Conservation (phyloP, 2,113 vertebrate genomes). For the Odobenus rosmarus region DNA sequence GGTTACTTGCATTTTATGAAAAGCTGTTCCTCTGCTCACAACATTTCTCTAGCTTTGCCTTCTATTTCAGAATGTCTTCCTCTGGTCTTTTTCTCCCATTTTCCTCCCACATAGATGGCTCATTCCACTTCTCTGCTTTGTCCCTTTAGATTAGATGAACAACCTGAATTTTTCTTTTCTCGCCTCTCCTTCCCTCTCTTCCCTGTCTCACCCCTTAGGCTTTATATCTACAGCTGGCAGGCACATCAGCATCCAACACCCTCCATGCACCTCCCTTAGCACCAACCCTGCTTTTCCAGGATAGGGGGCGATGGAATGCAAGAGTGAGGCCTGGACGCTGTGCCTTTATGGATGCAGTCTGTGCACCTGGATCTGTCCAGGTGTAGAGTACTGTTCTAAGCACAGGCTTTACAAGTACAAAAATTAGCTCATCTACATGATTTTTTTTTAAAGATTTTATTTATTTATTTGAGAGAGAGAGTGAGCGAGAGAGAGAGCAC, state of each 20-base stretch:
- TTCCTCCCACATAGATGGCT: neutral
- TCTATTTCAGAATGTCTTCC: neutral
- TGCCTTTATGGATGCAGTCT: neutral
- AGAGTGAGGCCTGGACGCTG: neutral
- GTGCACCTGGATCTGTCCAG: too few species aligned
- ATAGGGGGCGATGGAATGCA: neutral
- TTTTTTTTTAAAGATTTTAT: neutral
- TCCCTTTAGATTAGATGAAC: neutral
- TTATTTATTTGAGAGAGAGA: neutral
- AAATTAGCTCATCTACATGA: neutral
- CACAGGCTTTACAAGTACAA: neutral
- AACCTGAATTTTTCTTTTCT: neutral
- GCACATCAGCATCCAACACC: neutral
- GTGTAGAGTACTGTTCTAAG: neutral
- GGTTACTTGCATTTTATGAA: constrained; percentile 6
- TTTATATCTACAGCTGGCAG: neutral
- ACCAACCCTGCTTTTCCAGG: neutral
- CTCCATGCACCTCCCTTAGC: neutral
- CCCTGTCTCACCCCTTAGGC: neutral
- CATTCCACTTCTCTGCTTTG: neutral
- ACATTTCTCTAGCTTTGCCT: neutral
- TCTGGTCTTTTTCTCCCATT: neutral
- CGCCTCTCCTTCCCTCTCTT: neutral
- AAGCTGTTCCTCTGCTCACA: neutral
- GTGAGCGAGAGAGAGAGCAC: neutral